phyloP scores from a whole-genome alignment of 2,888 invertebrate species.

The Drosophila silvestris region DNA sequence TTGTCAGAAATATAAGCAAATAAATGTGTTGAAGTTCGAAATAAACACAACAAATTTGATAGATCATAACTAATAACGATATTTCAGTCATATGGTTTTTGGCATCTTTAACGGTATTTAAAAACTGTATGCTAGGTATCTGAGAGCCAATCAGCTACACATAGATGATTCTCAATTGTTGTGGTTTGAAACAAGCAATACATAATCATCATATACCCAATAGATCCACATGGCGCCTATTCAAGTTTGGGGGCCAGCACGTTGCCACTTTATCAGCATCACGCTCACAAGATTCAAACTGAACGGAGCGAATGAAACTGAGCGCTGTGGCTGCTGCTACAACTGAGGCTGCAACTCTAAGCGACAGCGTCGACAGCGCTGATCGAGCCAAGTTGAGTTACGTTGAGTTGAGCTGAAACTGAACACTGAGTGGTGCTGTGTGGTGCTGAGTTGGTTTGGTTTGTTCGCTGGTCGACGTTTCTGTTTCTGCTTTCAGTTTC shows the following conservation, averaged over 20 bases:
- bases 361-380: slow-evolving; percentile 33
- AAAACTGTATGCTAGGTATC: slow-evolving; percentile 4
- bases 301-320: slow-evolving; percentile 34
- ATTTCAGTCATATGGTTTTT: background rate
- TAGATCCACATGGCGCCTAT: slow-evolving; percentile 41
- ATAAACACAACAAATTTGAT: background rate
- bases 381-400: slow-evolving; percentile 29
- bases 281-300: slow-evolving; percentile 72
- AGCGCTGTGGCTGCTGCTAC: slow-evolving; percentile 20
- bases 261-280: slow-evolving; percentile 74
- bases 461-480: slow-evolving; percentile 57
- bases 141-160: background rate
- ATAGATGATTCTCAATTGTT: slow-evolving; percentile 15
- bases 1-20: slow-evolving; percentile 19
- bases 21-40: background rate
- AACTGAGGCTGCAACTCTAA: slow-evolving; percentile 12
- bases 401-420: slow-evolving; percentile 34
- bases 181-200: slow-evolving; percentile 16
- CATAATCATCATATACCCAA: slow-evolving; percentile 11
- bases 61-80: background rate
- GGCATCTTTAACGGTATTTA: background rate
- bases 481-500: slow-evolving; percentile 85
- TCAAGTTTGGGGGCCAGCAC: slow-evolving; percentile 67
- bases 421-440: slow-evolving; percentile 30
- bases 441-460: slow-evolving; percentile 47